Conservation (phyloP, 2,888 invertebrate genomes). For the Pandemis heparana region DNA sequence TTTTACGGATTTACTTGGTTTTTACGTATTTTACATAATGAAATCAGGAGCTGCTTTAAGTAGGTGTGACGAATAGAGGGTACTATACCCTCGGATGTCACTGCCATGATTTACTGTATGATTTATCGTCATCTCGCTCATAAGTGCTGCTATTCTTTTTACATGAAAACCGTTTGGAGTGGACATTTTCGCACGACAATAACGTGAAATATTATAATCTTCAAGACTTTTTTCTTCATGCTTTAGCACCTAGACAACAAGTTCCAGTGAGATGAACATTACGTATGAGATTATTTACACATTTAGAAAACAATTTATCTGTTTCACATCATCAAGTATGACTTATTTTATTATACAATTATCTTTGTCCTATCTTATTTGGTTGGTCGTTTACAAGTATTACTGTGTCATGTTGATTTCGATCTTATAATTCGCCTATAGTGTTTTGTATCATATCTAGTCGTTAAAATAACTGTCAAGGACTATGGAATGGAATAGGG, state of each 20-base stretch:
- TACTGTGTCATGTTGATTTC: too few relatives aligned
- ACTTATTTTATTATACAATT: too few relatives aligned
- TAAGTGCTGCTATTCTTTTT: slow-evolving; percentile 22
- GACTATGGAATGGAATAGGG: slow-evolving; percentile 57
- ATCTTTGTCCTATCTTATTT: too few relatives aligned
- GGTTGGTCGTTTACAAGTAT: too few relatives aligned
- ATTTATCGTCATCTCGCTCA: slow-evolving; percentile 31
- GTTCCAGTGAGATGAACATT: too few relatives aligned
- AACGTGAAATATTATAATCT: background rate
- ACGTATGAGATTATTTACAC: too few relatives aligned
- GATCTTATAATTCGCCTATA: too few relatives aligned
- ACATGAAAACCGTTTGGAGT: slow-evolving; percentile 15
- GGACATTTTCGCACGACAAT: slow-evolving; percentile 4
- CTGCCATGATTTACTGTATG: slow-evolving; percentile 21
- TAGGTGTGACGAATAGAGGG: slow-evolving; percentile 32
- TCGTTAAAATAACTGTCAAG: slow-evolving; percentile 68
- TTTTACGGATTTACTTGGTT: slow-evolving; percentile 9
- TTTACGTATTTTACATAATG: slow-evolving; percentile 25
- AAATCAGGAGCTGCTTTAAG: slow-evolving; percentile 35
- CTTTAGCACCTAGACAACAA: background rate
- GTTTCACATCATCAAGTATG: too few relatives aligned
- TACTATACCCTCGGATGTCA: slow-evolving; percentile 34
- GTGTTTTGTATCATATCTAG: slow-evolving; percentile 20
- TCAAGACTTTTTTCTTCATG: background rate
- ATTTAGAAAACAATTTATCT: background rate